These are phyloP conservation scores for Bettongia penicillata DNA, from an alignment of 2,113 vertebrate genomes.

Conservation along the genomic window DNA sequence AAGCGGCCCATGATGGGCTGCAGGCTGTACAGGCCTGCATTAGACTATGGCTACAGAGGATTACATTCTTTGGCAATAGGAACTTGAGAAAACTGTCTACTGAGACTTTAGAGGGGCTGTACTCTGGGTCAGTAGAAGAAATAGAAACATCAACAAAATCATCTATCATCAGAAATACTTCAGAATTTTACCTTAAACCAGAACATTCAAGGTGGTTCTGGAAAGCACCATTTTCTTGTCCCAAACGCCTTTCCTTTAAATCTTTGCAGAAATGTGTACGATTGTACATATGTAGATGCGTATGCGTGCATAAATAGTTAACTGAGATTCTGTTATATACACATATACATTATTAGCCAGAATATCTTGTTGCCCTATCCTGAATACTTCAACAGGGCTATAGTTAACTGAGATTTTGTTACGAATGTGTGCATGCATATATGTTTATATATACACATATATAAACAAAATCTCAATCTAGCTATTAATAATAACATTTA, in stretches of 20 bases:
- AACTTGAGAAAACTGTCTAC: not conserved
- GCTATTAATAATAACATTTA: not conserved
- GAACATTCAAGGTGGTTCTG: not conserved
- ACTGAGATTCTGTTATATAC: not conserved
- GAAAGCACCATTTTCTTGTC: not conserved
- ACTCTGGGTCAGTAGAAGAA: not conserved
- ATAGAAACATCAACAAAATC: not conserved
- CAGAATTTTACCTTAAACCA: not conserved
- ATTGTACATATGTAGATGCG: not conserved
- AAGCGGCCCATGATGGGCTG: no score
- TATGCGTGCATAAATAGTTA: not conserved
- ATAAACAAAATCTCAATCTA: not conserved
- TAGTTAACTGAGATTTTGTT: no score
- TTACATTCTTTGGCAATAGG: not conserved
- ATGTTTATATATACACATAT: not conserved
- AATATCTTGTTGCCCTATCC: no score
- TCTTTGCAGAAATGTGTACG: not conserved
- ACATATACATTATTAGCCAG: no score
- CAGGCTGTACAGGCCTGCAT: no score
- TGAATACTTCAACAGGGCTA: no score
- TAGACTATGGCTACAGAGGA: not conserved
- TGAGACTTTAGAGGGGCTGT: not conserved
- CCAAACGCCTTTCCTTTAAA: not conserved
- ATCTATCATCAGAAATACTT: not conserved
- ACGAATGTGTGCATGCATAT: no score